A percentile compares a stretch with the other conserved stretches of the same genome.
Evolutionary conservation across 30 jellyfish, hydroid and myxozoan genomes (phyloP).

Genomic region (Morbakka virulenta): DNA sequence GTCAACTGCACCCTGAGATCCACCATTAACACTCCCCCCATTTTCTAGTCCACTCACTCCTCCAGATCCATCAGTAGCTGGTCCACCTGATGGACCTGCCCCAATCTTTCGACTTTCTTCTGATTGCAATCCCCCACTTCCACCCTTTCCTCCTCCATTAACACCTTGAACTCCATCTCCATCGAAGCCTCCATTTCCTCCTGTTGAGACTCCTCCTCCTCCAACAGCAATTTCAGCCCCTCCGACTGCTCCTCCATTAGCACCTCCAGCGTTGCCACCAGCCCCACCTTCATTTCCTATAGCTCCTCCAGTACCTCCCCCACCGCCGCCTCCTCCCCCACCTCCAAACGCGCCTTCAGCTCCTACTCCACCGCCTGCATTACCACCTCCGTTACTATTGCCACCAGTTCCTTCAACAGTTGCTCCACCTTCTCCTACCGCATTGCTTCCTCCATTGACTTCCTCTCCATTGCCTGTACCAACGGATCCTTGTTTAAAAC

Average conservation of each 20-base stretch:
- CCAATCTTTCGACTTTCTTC: too few relatives aligned
- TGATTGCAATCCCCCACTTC: too few relatives aligned
- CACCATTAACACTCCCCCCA: too few relatives aligned
- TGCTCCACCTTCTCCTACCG: neutral
- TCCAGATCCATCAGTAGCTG: too few relatives aligned
- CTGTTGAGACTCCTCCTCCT: neutral
- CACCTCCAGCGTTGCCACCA: slow-evolving; percentile 33
- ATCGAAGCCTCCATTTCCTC: neutral
- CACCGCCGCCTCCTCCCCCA: slow-evolving; percentile 47
- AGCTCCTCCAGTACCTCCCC: slow-evolving; percentile 59
- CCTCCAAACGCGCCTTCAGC: slow-evolving; percentile 41
- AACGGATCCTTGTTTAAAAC: neutral
- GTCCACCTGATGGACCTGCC: too few relatives aligned
- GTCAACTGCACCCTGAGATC: neutral
- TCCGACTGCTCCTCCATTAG: slow-evolving; percentile 11
- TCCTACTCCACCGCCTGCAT: slow-evolving; percentile 30
- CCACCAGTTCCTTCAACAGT: too few relatives aligned
- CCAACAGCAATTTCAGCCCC: slow-evolving; percentile 25
- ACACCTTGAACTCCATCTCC: neutral
- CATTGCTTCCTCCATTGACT: neutral
- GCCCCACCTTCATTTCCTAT: slow-evolving; percentile 32
- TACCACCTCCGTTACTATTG: too few relatives aligned
- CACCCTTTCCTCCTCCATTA: neutral
- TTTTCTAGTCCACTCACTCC: too few relatives aligned
- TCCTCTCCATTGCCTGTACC: neutral